Conservation (phyloP, 2,113 vertebrate species). For the Nycticryphes semicollaris region DNA sequence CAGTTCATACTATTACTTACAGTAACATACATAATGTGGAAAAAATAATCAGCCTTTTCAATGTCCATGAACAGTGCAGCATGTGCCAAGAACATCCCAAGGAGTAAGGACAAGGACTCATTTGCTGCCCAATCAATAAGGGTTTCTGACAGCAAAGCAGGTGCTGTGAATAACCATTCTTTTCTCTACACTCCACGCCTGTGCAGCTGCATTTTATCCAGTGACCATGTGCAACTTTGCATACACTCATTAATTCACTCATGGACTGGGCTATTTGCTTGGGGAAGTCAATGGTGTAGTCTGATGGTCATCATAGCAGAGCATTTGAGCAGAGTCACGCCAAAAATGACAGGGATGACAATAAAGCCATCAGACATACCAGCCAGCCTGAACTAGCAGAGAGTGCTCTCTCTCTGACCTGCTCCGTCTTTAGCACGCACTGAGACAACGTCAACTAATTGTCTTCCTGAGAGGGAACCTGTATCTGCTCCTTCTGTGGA, state of each 20-base stretch:
- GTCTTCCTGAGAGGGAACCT: not conserved
- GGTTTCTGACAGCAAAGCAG: not conserved
- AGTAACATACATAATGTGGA: not conserved
- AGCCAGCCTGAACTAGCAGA: not conserved
- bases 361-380: rapidly evolving
- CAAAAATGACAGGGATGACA: not conserved
- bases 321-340: not conserved
- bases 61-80: not conserved
- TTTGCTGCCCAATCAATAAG: not conserved
- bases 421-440: not conserved
- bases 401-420: not conserved
- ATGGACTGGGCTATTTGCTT: not conserved
- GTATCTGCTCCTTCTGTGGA: not conserved
- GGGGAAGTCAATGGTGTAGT: not conserved
- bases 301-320: not conserved
- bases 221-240: not conserved
- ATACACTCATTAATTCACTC: not conserved
- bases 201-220: not conserved
- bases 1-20: not conserved
- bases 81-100: not conserved
- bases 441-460: not conserved
- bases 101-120: not conserved
- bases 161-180: not conserved
- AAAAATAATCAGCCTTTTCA: not conserved
- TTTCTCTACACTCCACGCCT: not conserved